These are phyloP conservation scores for Zaprionus camerounensis DNA, from an alignment of 1,140 invertebrate species.

Conservation along the genomic window DNA sequence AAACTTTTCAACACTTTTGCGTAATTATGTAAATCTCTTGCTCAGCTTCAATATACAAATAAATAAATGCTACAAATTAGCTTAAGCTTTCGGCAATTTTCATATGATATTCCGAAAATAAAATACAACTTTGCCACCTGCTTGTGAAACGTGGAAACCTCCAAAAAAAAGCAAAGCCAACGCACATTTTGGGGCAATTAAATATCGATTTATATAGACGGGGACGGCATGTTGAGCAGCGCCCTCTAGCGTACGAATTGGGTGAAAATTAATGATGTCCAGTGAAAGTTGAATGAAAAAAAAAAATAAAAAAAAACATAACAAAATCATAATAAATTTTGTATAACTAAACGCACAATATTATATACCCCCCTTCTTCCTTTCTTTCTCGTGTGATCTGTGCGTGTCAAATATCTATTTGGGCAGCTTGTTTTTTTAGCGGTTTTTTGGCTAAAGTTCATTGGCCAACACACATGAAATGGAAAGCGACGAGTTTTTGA, in stretches of 20 bases:
- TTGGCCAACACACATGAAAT: conserved; percentile 58
- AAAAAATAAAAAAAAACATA: background rate
- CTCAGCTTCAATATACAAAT: conserved; percentile 28
- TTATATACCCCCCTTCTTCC: conserved; percentile 34
- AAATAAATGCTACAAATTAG: conserved; percentile 74
- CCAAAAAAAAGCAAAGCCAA: conserved; percentile 9
- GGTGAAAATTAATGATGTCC: conserved; percentile 74
- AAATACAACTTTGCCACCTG: conserved; percentile 52
- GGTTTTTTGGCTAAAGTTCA: conserved; percentile 50
- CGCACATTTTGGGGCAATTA: conserved; percentile 63
- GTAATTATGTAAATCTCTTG: conserved; percentile 71
- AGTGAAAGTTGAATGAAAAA: conserved; percentile 64
- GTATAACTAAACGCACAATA: conserved; percentile 54
- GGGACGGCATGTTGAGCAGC: conserved; percentile 28
- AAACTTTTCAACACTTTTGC: conserved; percentile 62
- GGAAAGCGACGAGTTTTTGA: conserved; percentile 63
- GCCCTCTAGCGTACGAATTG: conserved; percentile 35
- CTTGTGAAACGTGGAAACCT: conserved; percentile 49
- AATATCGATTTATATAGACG: conserved; percentile 71
- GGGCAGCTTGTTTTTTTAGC: conserved; percentile 23
- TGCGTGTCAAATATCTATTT: conserved; percentile 59
- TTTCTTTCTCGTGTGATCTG: background rate
- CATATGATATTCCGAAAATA: conserved; percentile 60
- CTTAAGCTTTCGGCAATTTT: conserved; percentile 46
- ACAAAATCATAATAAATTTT: conserved; percentile 30